phyloP scores from a whole-genome alignment of 2,888 invertebrate genomes.

The Drosophila vallismaia region DNA sequence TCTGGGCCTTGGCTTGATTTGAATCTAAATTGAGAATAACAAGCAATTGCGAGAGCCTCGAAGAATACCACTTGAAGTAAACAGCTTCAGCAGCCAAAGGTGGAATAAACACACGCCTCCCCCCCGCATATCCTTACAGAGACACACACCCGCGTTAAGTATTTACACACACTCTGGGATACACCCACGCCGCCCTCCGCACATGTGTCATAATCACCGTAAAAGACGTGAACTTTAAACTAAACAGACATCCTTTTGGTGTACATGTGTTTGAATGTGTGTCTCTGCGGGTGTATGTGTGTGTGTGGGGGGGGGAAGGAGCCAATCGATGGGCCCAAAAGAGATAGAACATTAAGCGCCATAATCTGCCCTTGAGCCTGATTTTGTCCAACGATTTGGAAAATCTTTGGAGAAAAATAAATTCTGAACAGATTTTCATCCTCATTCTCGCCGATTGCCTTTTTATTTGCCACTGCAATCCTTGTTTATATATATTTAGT shows the following conservation, averaged over 20 bases:
- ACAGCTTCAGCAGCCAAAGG: constrained; percentile 35
- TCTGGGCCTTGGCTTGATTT: constrained; percentile 52
- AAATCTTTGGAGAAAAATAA: constrained; percentile 73
- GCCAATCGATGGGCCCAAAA: not conserved
- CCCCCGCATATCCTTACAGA: not conserved
- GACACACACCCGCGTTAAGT: constrained; percentile 3
- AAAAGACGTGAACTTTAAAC: constrained; percentile 74
- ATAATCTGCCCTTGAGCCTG: constrained; percentile 56
- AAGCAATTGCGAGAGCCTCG: constrained; percentile 32
- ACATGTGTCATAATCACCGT: constrained; percentile 76
- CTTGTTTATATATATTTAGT: constrained; percentile 5
- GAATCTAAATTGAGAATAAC: constrained; percentile 53
- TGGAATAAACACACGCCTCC: constrained; percentile 17
- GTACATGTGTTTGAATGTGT: not conserved
- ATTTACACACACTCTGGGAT: constrained; percentile 9
- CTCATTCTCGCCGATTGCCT: constrained; percentile 21
- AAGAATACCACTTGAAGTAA: constrained; percentile 43
- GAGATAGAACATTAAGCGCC: constrained; percentile 30
- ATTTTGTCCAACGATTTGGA: constrained; percentile 76
- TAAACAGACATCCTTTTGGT: constrained; percentile 64
- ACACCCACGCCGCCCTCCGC: constrained; percentile 12
- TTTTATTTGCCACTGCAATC: constrained; percentile 9
- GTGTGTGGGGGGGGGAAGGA: too few relatives aligned
- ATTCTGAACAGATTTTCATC: constrained; percentile 41
- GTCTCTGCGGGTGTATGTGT: constrained; percentile 1